Percentiles rank a stretch among this genome's conserved stretches.
phyloP scores from a whole-genome alignment of 2,797 vertebrate species.

The Danio tinwini region DNA sequence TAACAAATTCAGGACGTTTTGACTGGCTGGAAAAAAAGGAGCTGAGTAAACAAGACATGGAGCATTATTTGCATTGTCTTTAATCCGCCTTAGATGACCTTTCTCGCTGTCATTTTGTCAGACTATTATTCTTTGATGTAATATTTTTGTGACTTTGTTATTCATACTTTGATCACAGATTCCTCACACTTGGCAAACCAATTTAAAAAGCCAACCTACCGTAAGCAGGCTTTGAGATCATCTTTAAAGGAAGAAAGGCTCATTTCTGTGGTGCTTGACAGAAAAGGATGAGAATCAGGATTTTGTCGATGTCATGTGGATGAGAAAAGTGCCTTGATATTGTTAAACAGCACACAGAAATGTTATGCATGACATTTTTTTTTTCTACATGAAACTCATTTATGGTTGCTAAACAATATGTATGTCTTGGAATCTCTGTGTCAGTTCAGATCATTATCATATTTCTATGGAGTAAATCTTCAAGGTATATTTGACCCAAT shows the following conservation, averaged over 20 bases:
- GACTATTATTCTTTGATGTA: conserved; percentile 22
- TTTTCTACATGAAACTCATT: background rate
- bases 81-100: background rate
- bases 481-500: too few species aligned
- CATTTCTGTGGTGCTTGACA: conserved; percentile 1
- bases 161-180: conserved; percentile 48
- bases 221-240: conserved; percentile 18
- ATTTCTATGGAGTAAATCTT: too few species aligned
- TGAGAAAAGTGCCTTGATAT: conserved; percentile 9
- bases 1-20: conserved; percentile 16
- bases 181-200: conserved; percentile 41
- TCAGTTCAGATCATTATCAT: too few species aligned
- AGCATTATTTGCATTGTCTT: conserved; percentile 15
- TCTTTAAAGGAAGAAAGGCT: conserved; percentile 27
- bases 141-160: conserved; percentile 33
- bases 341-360: background rate
- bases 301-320: conserved; percentile 2
- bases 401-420: background rate
- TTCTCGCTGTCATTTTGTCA: conserved; percentile 25
- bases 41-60: conserved; percentile 31
- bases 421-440: too few species aligned
- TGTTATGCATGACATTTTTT: conserved; percentile 5
- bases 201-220: conserved; percentile 6
- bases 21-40: conserved; percentile 15
- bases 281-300: background rate